A percentile compares a stretch with the other conserved stretches of the same genome.
Conservation (phyloP, 2,113 vertebrate genomes). For the Cyanocitta stelleri region DNA sequence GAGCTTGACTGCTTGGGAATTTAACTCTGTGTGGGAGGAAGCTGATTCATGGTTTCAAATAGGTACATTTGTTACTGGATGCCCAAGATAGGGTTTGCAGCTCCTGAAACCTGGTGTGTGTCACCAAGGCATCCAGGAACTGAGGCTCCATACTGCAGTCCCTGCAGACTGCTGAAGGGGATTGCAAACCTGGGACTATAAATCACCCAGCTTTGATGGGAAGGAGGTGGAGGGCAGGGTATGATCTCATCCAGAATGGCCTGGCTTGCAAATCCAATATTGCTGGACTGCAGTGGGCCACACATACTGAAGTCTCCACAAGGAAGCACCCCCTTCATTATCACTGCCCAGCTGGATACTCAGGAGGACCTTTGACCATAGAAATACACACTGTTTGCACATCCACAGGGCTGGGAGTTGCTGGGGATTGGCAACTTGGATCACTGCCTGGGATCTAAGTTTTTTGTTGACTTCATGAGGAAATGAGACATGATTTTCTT, state of each 20-base stretch:
- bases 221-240: not conserved
- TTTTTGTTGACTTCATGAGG: not conserved
- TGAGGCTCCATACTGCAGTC: not conserved
- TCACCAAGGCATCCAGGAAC: not conserved
- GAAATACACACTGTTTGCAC: fast-evolving
- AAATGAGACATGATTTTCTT: not conserved
- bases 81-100: not conserved
- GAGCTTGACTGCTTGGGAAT: not conserved
- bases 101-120: not conserved
- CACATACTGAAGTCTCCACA: not conserved
- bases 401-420: not conserved
- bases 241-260: not conserved
- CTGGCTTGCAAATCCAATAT: not conserved
- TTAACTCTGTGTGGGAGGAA: not conserved
- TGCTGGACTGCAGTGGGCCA: not conserved
- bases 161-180: not conserved
- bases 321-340: not conserved
- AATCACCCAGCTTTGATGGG: not conserved
- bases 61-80: not conserved
- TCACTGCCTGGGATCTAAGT: not conserved
- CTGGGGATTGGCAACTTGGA: not conserved
- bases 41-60: not conserved
- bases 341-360: not conserved
- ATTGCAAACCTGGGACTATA: not conserved
- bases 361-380: not conserved